Evolutionary conservation across 2,888 invertebrate genomes (phyloP).

Genomic region (Cheilosia scutellata): DNA sequence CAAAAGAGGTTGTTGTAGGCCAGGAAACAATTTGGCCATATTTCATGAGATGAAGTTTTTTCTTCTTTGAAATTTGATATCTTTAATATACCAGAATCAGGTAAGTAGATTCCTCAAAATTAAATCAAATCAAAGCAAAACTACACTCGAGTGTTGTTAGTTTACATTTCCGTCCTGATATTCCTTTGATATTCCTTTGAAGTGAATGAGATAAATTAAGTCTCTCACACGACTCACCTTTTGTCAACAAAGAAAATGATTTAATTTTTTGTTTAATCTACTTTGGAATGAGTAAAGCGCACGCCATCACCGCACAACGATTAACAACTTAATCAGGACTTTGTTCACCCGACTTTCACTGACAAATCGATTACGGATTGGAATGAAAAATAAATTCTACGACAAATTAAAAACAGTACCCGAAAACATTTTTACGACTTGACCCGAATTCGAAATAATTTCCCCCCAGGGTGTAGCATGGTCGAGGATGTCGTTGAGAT

Average conservation of each 20-base stretch:
- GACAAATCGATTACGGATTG: not conserved
- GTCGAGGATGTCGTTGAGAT: conserved; percentile 19
- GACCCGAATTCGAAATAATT: conserved; percentile 36
- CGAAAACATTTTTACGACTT: conserved; percentile 19
- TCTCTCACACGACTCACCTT: too few species aligned
- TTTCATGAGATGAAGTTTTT: conserved; percentile 10
- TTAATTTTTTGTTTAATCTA: too few species aligned
- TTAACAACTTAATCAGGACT: conserved; percentile 8
- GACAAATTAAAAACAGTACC: conserved; percentile 41
- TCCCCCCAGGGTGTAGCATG: not conserved
- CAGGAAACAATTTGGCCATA: conserved; percentile 28
- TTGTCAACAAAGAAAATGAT: too few species aligned
- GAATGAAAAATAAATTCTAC: not conserved
- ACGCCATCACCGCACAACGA: not conserved
- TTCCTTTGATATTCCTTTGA: too few species aligned
- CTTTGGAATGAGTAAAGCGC: not conserved
- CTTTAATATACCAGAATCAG: not conserved
- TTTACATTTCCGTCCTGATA: too few species aligned
- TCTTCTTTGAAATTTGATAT: too few species aligned
- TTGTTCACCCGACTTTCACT: not conserved
- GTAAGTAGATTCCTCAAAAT: too few species aligned
- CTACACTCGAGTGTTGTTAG: too few species aligned
- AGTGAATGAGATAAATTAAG: too few species aligned
- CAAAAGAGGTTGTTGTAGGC: conserved; percentile 26
- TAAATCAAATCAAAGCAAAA: too few species aligned